These are phyloP conservation scores for Macaria liturata DNA, from an alignment of 2,888 invertebrate species.

Conservation along the genomic window DNA sequence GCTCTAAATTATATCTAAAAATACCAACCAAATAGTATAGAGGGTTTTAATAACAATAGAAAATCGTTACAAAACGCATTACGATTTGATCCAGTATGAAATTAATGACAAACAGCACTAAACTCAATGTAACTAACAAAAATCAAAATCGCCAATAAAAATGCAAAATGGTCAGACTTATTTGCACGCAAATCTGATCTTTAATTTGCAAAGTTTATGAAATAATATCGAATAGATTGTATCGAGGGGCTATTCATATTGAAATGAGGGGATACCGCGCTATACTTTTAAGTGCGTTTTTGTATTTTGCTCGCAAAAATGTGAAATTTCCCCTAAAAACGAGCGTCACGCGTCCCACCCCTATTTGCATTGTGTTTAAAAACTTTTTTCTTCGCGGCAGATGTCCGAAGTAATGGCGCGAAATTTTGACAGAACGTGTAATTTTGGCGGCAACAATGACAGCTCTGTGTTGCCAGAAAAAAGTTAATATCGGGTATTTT, in stretches of 20 bases:
- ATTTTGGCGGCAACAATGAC: slow-evolving; percentile 72
- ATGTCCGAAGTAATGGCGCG: slow-evolving; percentile 79
- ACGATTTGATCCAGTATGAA: slow-evolving; percentile 20
- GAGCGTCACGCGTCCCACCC: slow-evolving; percentile 69
- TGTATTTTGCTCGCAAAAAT: slow-evolving; percentile 72
- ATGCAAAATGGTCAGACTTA: slow-evolving; percentile 48
- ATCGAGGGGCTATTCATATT: slow-evolving; percentile 65
- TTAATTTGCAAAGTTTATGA: slow-evolving; percentile 32
- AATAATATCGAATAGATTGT: slow-evolving; percentile 37
- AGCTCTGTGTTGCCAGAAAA: slow-evolving; percentile 60
- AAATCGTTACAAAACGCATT: slow-evolving; percentile 24
- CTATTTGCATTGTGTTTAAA: slow-evolving; percentile 80
- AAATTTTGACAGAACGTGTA: slow-evolving; percentile 79
- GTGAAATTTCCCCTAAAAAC: slow-evolving; percentile 77
- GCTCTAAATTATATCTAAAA: no score
- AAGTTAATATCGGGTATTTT: slow-evolving; percentile 68
- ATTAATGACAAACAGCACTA: slow-evolving; percentile 34
- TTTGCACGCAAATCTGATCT: slow-evolving; percentile 38
- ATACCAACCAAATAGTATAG: neutral
- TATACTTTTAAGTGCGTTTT: slow-evolving; percentile 79
- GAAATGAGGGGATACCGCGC: slow-evolving; percentile 73
- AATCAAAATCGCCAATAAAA: slow-evolving; percentile 40
- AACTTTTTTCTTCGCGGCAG: slow-evolving; percentile 67
- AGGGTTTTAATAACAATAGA: slow-evolving; percentile 8
- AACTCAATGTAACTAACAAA: slow-evolving; percentile 57